phyloP scores from a whole-genome alignment of 2,113 vertebrate species.

The Hippocampus zosterae region DNA sequence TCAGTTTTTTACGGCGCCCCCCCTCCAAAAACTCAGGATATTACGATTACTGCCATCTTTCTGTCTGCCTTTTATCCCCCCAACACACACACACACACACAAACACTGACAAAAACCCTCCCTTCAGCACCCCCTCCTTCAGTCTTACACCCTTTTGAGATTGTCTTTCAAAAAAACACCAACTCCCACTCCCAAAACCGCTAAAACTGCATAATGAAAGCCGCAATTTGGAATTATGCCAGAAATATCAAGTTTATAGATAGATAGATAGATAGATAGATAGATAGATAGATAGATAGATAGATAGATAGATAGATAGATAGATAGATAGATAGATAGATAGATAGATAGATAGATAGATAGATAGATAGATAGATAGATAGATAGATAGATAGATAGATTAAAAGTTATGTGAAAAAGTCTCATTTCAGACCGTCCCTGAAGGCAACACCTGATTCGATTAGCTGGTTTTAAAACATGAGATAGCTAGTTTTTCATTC shows the following conservation, averaged over 20 bases:
- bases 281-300: constrained; percentile 50
- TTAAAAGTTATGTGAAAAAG: too few species aligned
- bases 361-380: constrained; percentile 2
- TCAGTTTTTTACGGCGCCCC: constrained; percentile 72
- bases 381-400: not conserved
- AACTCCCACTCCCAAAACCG: constrained; percentile 9
- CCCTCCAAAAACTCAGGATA: constrained; percentile 73
- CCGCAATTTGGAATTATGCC: constrained; percentile 58
- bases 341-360: constrained; percentile 18
- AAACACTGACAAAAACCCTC: not conserved
- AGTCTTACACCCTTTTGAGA: constrained; percentile 74
- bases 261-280: constrained; percentile 37
- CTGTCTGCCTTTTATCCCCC: constrained; percentile 76
- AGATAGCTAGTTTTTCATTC: not conserved
- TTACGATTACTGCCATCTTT: constrained; percentile 85
- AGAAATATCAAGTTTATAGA: constrained; percentile 52
- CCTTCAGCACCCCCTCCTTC: constrained; percentile 6
- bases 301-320: constrained; percentile 46
- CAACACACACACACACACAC: too few species aligned
- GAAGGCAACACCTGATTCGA: too few species aligned
- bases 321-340: constrained; percentile 39
- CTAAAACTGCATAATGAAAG: constrained; percentile 59
- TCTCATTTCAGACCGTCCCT: too few species aligned
- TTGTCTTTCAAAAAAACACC: constrained; percentile 43
- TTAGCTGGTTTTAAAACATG: too few species aligned